Conservation (phyloP, 2,888 invertebrate species). For the Amaurobius ferox region DNA sequence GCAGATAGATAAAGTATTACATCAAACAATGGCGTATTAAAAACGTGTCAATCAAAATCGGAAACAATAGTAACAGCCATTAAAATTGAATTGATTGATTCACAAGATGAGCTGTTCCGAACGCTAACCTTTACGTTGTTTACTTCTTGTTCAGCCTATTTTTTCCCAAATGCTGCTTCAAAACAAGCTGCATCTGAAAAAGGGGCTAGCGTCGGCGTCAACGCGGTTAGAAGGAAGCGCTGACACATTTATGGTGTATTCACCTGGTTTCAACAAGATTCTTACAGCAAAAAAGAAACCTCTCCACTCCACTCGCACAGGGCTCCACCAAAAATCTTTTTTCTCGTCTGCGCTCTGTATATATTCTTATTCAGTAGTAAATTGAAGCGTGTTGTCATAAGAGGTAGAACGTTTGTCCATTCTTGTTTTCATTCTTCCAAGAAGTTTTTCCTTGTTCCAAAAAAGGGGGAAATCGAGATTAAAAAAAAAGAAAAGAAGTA, state of each 20-base stretch:
- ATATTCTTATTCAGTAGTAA: not conserved
- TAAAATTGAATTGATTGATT: too few relatives aligned
- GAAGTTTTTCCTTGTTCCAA: not conserved
- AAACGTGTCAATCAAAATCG: too few relatives aligned
- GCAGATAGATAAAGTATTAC: too few relatives aligned
- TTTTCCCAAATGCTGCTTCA: not conserved
- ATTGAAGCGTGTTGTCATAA: not conserved
- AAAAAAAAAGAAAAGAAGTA: not conserved
- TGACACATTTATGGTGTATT: constrained; percentile 53
- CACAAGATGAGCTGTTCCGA: not conserved
- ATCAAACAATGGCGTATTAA: too few relatives aligned
- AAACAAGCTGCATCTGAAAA: not conserved
- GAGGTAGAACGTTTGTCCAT: not conserved
- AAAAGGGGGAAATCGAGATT: not conserved
- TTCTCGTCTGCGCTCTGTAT: not conserved
- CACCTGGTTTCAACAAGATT: constrained; percentile 22
- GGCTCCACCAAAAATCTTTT: not conserved
- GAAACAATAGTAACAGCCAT: too few relatives aligned
- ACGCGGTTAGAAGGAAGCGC: constrained; percentile 3
- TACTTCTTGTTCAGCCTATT: constrained; percentile 13
- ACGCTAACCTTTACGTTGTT: not conserved
- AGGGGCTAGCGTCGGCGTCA: constrained; percentile 11
- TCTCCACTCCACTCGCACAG: not conserved
- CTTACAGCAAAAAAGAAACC: not conserved
- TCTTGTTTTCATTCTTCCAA: not conserved